Percentiles rank a stretch among this genome's conserved stretches.
phyloP scores from a whole-genome alignment of 2,113 vertebrate genomes.

The Lophochroa leadbeateri region DNA sequence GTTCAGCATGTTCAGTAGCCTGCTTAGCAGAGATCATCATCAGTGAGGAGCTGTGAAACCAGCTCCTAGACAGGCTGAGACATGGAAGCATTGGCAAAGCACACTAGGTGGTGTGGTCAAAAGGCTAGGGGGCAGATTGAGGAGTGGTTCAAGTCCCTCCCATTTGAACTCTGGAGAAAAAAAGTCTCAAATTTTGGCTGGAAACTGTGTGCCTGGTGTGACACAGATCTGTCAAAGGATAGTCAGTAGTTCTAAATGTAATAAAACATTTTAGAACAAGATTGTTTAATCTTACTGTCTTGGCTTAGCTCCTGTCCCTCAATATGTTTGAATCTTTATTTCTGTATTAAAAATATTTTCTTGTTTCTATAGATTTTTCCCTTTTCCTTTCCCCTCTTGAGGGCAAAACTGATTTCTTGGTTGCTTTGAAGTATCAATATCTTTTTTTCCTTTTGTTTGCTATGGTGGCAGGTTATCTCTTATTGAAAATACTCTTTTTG shows the following conservation, averaged over 20 bases:
- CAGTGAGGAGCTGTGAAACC: background rate
- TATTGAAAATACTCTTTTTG: background rate
- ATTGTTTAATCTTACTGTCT: background rate
- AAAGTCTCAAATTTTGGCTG: background rate
- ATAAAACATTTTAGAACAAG: background rate
- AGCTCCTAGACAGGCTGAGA: background rate
- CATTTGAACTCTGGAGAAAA: background rate
- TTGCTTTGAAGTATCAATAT: background rate
- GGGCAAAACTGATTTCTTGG: background rate
- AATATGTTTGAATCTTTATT: background rate
- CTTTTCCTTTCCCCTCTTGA: background rate
- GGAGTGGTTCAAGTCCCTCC: background rate
- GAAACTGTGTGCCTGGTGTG: background rate
- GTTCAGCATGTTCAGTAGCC: background rate
- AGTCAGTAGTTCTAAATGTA: background rate
- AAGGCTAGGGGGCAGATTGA: background rate
- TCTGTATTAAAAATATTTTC: background rate
- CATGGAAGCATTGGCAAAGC: background rate
- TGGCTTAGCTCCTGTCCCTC: background rate
- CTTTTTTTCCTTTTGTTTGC: background rate
- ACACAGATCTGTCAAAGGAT: background rate
- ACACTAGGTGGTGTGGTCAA: background rate
- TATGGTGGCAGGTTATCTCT: background rate
- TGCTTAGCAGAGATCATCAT: background rate
- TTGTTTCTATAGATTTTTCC: background rate